Evolutionary conservation across 53 echinoderm and acorn worm species (phyloP), one percentile per base, ranked within the genome.

Genomic region (Pentamera pediparva): DNA sequence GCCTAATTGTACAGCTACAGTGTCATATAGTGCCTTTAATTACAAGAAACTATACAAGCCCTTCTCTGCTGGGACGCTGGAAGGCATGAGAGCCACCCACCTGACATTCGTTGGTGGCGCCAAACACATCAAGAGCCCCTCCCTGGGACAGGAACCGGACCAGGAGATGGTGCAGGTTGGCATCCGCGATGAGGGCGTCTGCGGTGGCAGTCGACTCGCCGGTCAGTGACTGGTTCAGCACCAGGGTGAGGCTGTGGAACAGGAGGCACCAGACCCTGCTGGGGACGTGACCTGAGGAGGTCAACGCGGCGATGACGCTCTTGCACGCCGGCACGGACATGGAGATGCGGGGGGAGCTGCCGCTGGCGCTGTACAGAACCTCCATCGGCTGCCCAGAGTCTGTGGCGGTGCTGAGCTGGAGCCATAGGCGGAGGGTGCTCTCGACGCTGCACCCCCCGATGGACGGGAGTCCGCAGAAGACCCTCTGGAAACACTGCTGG

Each of bases 231-330:
- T 79, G 80, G 76, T 96, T 96, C 28, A 86, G 83, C 65, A 92
- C 77, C 4, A 83, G 82, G 24, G 88, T 77, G 51, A 96, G 79
- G 9, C 83, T 59, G 35, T 92, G 88, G 86, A 96, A 96, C 7
- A 92, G 85, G 47, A 88, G 63, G 45, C 91, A 96, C 98, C 98
- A 96, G 5, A 85, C 92, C 59, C 82, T 89, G 43, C 92, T 88
- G 18, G 83, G 86, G 35, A 92, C 76, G 58, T 79, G 88, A 35
- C 81, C 76, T 29, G 85, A 85, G 79, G 79, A 79, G 22, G 86
- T 81, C 10, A 98, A 80, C 27, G 92, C 76, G 45, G 83, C 77
- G 35, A 98, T 70, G 12, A 98, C 58, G 56, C 84, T 83, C 33
- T 80, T 83, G 50, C 92, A 77, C 26, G 98, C 88, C 6, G 80